Percentiles rank a stretch among this genome's conserved stretches.
phyloP scores from a whole-genome alignment of 2,888 invertebrate genomes.

The Amblyteles armatorius region DNA sequence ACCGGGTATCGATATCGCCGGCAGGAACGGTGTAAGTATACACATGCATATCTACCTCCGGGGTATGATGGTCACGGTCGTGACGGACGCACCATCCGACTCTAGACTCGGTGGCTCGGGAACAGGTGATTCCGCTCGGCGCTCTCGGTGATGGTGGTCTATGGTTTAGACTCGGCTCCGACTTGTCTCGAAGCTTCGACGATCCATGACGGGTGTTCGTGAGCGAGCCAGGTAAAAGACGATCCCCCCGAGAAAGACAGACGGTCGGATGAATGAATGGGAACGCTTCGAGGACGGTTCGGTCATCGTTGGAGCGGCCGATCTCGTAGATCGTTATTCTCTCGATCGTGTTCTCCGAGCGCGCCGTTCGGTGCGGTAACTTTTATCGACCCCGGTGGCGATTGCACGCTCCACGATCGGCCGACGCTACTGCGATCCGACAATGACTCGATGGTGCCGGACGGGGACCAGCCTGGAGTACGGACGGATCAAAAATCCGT shows the following conservation, averaged over 20 bases:
- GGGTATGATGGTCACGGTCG: conserved; percentile 20
- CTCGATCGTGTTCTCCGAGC: conserved; percentile 10
- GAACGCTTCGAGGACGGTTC: conserved; percentile 68
- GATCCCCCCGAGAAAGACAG: conserved; percentile 64
- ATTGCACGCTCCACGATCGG: conserved; percentile 16
- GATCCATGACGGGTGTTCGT: conserved; percentile 21
- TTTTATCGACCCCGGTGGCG: conserved; percentile 24
- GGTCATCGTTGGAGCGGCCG: conserved; percentile 5
- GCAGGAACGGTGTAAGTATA: conserved; percentile 5
- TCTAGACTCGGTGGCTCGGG: conserved; percentile 8
- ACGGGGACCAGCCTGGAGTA: background rate
- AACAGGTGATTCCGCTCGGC: conserved; percentile 14
- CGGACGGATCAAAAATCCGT: background rate
- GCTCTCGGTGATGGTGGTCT: conserved; percentile 14
- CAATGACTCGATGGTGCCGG: conserved; percentile 23
- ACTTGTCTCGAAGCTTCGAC: conserved; percentile 23
- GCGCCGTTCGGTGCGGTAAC: conserved; percentile 11
- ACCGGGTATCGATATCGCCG: conserved; percentile 9
- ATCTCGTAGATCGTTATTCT: conserved; percentile 4
- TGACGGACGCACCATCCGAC: conserved; percentile 21
- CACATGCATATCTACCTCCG: background rate
- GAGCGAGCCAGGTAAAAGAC: conserved; percentile 37
- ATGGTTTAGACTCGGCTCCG: conserved; percentile 24
- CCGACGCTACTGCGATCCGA: background rate
- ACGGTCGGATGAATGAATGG: conserved; percentile 62